phyloP scores from a whole-genome alignment of 2,797 vertebrate species.

The Antrozous pallidus region DNA sequence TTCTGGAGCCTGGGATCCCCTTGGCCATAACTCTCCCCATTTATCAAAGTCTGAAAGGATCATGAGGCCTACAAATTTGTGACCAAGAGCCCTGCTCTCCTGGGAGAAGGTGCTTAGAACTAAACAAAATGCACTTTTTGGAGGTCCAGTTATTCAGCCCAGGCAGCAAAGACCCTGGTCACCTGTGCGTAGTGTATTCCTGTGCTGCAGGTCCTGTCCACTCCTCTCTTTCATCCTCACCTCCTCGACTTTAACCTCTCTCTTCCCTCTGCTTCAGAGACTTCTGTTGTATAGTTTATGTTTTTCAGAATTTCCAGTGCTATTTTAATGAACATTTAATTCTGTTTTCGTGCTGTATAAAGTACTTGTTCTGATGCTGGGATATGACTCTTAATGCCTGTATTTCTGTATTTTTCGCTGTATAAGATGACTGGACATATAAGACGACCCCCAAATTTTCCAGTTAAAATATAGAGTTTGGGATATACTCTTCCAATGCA shows the following conservation, averaged over 20 bases:
- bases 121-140: not conserved
- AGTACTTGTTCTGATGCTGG: constrained; percentile 8
- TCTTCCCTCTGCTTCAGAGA: not conserved
- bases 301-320: constrained; percentile 9
- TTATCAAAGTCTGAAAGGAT: not conserved
- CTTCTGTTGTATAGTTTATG: not conserved
- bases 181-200: not conserved
- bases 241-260: not conserved
- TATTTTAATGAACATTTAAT: constrained; percentile 42
- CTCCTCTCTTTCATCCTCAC: not conserved
- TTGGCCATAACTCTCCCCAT: not conserved
- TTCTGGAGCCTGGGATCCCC: not conserved
- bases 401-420: no score
- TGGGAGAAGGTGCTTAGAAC: not conserved
- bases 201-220: not conserved
- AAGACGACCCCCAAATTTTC: no score
- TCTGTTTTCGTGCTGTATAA: constrained; percentile 8
- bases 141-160: not conserved
- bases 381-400: not conserved
- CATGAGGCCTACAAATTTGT: not conserved
- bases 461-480: no score
- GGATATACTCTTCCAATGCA: no score
- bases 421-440: no score
- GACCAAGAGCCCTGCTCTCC: not conserved
- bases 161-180: not conserved